These are phyloP conservation scores for Esox niger DNA, from an alignment of 2,113 vertebrate genomes.

Conservation along the genomic window DNA sequence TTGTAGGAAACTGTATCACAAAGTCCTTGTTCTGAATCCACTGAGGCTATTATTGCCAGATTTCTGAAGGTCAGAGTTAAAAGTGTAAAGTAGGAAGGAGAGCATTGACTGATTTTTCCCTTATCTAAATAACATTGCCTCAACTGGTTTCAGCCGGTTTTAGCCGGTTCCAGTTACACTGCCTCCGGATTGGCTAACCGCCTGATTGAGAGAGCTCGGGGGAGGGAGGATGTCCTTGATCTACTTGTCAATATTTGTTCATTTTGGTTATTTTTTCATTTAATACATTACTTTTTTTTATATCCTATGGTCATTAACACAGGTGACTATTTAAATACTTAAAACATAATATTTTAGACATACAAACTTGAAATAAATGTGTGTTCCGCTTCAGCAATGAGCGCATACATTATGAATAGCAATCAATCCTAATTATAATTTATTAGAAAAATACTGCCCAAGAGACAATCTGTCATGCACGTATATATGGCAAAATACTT, in stretches of 20 bases:
- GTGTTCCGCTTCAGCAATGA: too few relatives aligned
- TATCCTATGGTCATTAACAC: background rate
- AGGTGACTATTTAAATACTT: background rate
- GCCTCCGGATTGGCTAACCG: background rate
- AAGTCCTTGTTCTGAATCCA: background rate
- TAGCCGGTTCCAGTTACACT: background rate
- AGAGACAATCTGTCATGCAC: too few relatives aligned
- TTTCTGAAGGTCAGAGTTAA: background rate
- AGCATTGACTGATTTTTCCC: background rate
- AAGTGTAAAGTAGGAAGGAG: background rate
- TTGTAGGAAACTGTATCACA: too few relatives aligned
- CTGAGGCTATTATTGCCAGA: background rate
- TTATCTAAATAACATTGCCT: background rate
- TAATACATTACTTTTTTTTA: background rate
- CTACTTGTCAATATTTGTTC: background rate
- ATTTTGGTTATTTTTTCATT: background rate
- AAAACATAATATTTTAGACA: background rate
- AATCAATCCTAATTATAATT: too few relatives aligned
- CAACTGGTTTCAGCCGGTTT: conserved; percentile 4
- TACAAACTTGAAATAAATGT: too few relatives aligned
- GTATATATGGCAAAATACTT: background rate
- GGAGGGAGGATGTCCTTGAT: too few relatives aligned
- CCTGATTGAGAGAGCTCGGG: background rate
- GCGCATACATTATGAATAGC: too few relatives aligned
- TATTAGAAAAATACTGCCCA: too few relatives aligned